These are phyloP conservation scores for Fopius arisanus DNA, from an alignment of 1,140 invertebrate species.

Conservation along the genomic window DNA sequence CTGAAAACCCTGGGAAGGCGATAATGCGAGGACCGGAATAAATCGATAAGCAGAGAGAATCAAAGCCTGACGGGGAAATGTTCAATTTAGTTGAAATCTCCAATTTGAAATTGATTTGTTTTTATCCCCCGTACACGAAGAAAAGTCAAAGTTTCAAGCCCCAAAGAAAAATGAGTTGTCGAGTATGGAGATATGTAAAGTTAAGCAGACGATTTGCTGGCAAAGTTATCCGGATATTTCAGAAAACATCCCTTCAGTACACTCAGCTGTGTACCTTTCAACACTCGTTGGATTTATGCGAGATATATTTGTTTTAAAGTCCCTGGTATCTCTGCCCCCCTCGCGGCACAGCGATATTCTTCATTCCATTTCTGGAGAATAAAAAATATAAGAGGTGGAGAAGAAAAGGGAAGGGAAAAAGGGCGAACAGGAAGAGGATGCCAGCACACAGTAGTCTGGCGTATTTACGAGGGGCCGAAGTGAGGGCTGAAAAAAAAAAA, in stretches of 20 bases:
- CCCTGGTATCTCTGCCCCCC: conserved; percentile 11
- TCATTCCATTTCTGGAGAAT: not conserved
- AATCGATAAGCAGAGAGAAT: conserved; percentile 20
- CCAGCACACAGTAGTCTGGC: conserved; percentile 12
- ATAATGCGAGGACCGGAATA: conserved; percentile 44
- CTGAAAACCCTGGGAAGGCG: conserved; percentile 31
- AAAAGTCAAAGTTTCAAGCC: not conserved
- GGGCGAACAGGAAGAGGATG: conserved; percentile 14
- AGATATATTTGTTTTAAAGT: conserved; percentile 66
- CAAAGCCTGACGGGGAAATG: not conserved
- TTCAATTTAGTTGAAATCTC: not conserved
- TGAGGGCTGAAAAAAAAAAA: conserved; percentile 38
- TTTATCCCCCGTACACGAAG: not conserved
- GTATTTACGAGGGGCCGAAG: conserved; percentile 55
- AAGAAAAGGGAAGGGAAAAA: not conserved
- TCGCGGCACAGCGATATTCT: conserved; percentile 17
- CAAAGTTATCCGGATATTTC: conserved; percentile 9
- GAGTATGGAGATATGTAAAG: conserved; percentile 58
- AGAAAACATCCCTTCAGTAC: not conserved
- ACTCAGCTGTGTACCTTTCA: conserved; percentile 7
- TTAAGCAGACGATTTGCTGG: conserved; percentile 59
- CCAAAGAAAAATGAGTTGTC: conserved; percentile 20
- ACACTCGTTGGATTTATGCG: conserved; percentile 59
- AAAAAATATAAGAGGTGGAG: conserved; percentile 2
- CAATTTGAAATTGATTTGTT: not conserved